Percentiles rank a stretch among this genome's conserved stretches.
Evolutionary conservation across 2,888 invertebrate genomes (phyloP).

Genomic region (Rhyacophila evoluta): DNA sequence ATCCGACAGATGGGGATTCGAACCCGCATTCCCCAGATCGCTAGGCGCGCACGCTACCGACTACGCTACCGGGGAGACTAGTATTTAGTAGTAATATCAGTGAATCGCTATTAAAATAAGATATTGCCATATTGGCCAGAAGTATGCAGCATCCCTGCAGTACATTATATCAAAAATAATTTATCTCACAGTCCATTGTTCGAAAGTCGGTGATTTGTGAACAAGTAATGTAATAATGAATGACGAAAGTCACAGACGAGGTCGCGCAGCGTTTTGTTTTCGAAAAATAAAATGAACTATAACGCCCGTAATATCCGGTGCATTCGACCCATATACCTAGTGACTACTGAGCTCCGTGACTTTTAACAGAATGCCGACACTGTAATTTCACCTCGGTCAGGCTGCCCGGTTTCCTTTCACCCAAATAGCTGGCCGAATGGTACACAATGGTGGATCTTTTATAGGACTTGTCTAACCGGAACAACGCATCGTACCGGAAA

Average conservation of each 20-base stretch:
- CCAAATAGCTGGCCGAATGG: constrained; percentile 14
- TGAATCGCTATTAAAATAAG: too few relatives aligned
- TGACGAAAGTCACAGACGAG: constrained; percentile 39
- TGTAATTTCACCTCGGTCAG: background rate
- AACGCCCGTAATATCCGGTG: constrained; percentile 36
- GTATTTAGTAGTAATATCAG: too few relatives aligned
- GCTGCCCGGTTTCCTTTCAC: constrained; percentile 37
- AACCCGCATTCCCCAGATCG: too few relatives aligned
- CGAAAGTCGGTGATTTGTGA: constrained; percentile 6
- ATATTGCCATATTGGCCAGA: background rate
- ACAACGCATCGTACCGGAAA: too few relatives aligned
- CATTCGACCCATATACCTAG: constrained; percentile 37
- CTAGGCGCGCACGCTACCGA: too few relatives aligned
- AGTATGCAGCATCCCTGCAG: background rate
- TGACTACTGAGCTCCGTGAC: background rate
- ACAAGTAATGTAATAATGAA: constrained; percentile 27
- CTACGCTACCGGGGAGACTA: too few relatives aligned
- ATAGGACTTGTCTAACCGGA: background rate
- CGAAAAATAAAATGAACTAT: constrained; percentile 35
- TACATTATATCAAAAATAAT: background rate
- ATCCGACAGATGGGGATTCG: too few relatives aligned
- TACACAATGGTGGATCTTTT: background rate
- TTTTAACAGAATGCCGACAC: constrained; percentile 5
- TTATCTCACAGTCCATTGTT: constrained; percentile 31
- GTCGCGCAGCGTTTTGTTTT: constrained; percentile 26